Conservation (phyloP, 2,113 vertebrate species). For the Brachyhypopomus gauderio region DNA sequence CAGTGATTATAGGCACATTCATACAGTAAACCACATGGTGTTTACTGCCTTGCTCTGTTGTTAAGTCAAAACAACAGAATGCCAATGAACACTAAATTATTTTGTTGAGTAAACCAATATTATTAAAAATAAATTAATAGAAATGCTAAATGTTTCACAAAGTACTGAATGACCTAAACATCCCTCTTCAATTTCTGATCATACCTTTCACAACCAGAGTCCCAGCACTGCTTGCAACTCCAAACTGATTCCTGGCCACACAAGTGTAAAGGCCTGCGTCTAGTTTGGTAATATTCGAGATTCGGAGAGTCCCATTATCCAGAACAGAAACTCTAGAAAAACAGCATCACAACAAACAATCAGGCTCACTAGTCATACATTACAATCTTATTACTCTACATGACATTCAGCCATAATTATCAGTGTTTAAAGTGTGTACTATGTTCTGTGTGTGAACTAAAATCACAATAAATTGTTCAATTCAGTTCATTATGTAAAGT, state of each 20-base stretch:
- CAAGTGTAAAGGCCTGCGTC: constrained; percentile 92
- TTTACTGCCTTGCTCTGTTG: constrained; percentile 59
- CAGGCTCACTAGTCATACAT: background rate
- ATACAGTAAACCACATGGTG: constrained; percentile 34
- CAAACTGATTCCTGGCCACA: constrained; percentile 90
- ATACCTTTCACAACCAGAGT: constrained; percentile 92
- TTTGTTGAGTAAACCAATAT: background rate
- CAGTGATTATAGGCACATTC: constrained; percentile 66
- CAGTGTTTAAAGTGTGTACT: no score
- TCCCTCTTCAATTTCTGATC: background rate
- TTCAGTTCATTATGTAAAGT: no score
- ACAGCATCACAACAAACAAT: constrained; percentile 24
- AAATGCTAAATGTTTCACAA: no score
- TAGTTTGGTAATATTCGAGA: constrained; percentile 86
- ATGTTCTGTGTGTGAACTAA: no score
- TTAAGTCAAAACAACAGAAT: background rate
- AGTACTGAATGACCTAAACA: no score
- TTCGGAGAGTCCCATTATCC: constrained; percentile 90
- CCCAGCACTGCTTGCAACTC: constrained; percentile 89
- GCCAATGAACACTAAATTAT: background rate
- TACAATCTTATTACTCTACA: background rate
- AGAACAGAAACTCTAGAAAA: constrained; percentile 81
- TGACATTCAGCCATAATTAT: background rate
- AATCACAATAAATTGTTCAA: no score
- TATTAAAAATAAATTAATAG: background rate